A percentile compares a stretch with the other conserved stretches of the same genome.
Evolutionary conservation across 2,113 vertebrate species (phyloP).

Genomic region (Aptenodytes forsteri): DNA sequence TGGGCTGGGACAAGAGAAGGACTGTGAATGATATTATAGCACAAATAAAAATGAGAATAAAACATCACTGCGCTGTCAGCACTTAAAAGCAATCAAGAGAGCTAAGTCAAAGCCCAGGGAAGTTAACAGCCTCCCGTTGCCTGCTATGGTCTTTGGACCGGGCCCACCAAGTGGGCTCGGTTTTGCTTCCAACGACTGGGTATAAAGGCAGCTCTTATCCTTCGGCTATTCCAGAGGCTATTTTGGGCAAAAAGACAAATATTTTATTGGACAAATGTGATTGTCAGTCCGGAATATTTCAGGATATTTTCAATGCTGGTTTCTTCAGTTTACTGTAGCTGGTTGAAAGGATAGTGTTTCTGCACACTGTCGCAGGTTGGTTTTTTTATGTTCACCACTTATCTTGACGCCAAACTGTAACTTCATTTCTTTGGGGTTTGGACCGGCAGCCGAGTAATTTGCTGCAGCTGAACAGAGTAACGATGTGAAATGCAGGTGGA

Average conservation of each 20-base stretch:
- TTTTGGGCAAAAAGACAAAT: neutral
- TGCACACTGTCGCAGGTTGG: neutral
- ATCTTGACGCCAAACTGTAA: neutral
- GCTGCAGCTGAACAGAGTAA: neutral
- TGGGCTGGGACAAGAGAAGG: neutral
- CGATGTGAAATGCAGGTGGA: neutral
- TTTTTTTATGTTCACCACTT: neutral
- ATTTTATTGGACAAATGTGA: neutral
- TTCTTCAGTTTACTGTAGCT: neutral
- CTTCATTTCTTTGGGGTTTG: neutral
- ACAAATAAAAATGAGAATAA: neutral
- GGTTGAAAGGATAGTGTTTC: neutral
- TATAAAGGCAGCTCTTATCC: neutral
- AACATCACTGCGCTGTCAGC: neutral
- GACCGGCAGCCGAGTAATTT: neutral
- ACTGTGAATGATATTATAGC: neutral
- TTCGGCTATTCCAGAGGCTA: neutral
- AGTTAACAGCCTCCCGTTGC: accelerated
- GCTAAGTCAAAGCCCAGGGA: neutral
- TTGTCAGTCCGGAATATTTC: neutral
- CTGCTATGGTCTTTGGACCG: neutral
- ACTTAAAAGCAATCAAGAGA: neutral
- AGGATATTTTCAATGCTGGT: neutral
- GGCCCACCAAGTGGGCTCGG: neutral
- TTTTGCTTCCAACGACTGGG: neutral